Evolutionary conservation across 2,113 vertebrate genomes (phyloP).

Genomic region (Loxodonta africana): DNA sequence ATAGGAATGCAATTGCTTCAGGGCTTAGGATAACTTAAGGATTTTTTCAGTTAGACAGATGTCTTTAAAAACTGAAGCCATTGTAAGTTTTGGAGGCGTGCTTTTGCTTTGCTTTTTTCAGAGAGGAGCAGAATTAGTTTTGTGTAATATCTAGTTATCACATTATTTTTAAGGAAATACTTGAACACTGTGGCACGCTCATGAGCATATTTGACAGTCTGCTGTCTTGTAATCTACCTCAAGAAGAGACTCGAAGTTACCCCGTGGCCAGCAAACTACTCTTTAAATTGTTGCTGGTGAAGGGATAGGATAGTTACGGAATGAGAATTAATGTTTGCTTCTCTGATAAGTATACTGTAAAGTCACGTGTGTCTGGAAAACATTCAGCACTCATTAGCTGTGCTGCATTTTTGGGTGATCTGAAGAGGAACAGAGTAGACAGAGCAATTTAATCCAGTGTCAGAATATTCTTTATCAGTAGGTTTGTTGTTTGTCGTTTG

Average conservation of each 20-base stretch:
- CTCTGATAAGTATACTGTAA: not conserved
- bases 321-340: not conserved
- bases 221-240: not conserved
- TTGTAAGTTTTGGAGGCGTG: not conserved
- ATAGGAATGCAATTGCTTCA: not conserved
- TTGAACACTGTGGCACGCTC: not conserved
- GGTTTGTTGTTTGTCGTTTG: too few species aligned
- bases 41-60: slow-evolving; percentile 18
- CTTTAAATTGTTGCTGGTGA: not conserved
- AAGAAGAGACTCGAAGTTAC: not conserved
- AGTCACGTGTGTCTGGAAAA: not conserved
- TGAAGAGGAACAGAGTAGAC: not conserved
- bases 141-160: not conserved
- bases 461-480: not conserved
- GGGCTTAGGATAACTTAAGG: not conserved
- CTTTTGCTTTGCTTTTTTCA: not conserved
- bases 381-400: not conserved
- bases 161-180: not conserved
- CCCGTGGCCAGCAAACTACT: not conserved
- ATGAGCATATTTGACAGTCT: not conserved
- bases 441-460: not conserved
- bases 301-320: not conserved
- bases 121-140: not conserved
- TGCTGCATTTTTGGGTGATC: not conserved
- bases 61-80: slow-evolving; percentile 1